Conservation (phyloP, 1,140 invertebrate species). For the Aphaenogaster floridana region DNA sequence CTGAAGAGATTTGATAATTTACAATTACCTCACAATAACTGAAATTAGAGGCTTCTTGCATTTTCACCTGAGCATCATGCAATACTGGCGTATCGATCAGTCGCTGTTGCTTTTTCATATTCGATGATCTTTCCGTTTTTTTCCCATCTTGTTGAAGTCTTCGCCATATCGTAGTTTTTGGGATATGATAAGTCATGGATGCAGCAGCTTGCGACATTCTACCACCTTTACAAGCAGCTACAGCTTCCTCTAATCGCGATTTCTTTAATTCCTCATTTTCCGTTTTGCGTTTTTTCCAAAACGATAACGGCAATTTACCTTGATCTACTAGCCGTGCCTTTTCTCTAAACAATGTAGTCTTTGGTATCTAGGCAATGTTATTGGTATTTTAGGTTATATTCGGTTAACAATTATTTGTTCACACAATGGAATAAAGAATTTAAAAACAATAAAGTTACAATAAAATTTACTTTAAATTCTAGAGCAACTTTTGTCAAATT, state of each 20-base stretch:
- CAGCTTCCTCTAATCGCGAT: conserved; percentile 87
- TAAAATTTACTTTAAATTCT: conserved; percentile 83
- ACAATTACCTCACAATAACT: conserved; percentile 79
- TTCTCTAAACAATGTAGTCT: conserved; percentile 88
- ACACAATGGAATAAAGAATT: conserved; percentile 18
- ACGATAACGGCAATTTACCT: conserved; percentile 87
- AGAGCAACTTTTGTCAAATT: conserved; percentile 88
- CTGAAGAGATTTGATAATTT: neutral
- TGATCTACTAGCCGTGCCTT: conserved; percentile 87
- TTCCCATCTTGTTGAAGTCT: conserved; percentile 85
- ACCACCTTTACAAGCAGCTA: conserved; percentile 87
- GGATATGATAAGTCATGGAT: conserved; percentile 87
- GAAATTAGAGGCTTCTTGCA: conserved; percentile 71
- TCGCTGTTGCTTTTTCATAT: conserved; percentile 59
- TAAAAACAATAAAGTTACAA: conserved; percentile 10
- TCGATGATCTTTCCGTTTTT: conserved; percentile 64
- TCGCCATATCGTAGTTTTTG: conserved; percentile 89
- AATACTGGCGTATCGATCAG: conserved; percentile 10
- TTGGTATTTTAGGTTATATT: conserved; percentile 44
- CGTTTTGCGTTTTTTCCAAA: conserved; percentile 86
- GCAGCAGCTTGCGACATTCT: conserved; percentile 89
- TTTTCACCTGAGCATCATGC: conserved; percentile 50
- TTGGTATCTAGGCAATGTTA: conserved; percentile 86
- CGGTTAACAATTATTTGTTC: conserved; percentile 16
- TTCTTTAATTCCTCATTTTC: conserved; percentile 86